These are phyloP conservation scores for Noctilio leporinus DNA, from an alignment of 2,113 vertebrate species.

Conservation along the genomic window DNA sequence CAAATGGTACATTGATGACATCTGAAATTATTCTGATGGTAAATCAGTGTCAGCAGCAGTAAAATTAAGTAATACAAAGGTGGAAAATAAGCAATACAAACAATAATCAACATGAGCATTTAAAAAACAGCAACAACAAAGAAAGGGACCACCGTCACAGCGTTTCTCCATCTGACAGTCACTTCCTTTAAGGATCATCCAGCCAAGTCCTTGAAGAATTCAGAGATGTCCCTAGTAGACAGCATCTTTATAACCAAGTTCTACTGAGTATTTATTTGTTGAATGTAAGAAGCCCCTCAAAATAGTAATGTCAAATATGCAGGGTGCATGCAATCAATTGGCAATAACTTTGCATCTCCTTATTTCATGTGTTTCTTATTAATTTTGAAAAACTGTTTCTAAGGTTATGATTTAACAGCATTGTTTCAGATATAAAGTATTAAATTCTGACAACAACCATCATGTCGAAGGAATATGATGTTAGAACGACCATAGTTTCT, in stretches of 20 bases:
- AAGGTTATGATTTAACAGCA: no score
- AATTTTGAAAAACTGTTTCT: no score
- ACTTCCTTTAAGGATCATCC: not conserved
- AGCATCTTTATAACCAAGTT: constrained; percentile 12
- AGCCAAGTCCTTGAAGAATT: not conserved
- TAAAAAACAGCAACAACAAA: not conserved
- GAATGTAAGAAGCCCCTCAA: not conserved
- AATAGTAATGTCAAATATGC: not conserved
- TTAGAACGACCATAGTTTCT: no score
- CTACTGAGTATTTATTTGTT: not conserved
- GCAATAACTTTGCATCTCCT: no score
- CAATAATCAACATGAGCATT: not conserved
- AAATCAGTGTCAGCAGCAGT: not conserved
- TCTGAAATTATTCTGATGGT: not conserved
- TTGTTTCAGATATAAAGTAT: no score
- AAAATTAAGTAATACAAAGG: not conserved
- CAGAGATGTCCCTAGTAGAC: not conserved
- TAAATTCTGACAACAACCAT: no score
- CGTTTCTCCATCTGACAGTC: not conserved
- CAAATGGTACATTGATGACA: not conserved
- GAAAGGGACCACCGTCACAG: not conserved
- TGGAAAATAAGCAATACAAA: not conserved
- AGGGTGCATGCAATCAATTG: no score
- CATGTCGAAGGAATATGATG: no score
- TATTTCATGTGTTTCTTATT: no score